Conservation (phyloP, 2,113 vertebrate species). For the Hemibagrus wyckioides region DNA sequence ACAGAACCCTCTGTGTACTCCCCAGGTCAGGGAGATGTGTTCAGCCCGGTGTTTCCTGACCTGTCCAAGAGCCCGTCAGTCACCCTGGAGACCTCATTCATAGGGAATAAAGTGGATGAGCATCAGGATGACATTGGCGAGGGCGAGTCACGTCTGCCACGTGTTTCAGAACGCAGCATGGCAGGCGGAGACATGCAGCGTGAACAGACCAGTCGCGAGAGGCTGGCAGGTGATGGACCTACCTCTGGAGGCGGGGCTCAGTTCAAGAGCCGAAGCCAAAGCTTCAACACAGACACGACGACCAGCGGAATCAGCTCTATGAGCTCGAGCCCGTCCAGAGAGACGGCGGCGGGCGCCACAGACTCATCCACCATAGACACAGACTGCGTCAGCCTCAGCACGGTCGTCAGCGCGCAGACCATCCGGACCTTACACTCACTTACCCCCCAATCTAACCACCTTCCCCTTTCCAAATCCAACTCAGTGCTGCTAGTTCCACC, state of each 20-base stretch:
- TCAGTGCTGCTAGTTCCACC: constrained; percentile 89
- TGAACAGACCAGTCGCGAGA: constrained; percentile 90
- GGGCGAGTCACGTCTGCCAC: constrained; percentile 77
- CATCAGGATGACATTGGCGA: constrained; percentile 81
- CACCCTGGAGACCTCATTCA: constrained; percentile 90
- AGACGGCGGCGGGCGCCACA: constrained; percentile 86
- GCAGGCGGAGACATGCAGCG: constrained; percentile 72
- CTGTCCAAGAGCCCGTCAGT: constrained; percentile 87
- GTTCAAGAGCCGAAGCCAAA: constrained; percentile 97
- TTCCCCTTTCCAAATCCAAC: constrained; percentile 87
- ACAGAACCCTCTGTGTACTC: constrained; percentile 86
- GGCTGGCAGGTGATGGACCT: constrained; percentile 83
- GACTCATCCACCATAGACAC: constrained; percentile 86
- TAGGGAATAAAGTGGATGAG: constrained; percentile 79
- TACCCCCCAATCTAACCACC: constrained; percentile 85
- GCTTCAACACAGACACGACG: constrained; percentile 98
- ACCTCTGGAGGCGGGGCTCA: constrained; percentile 76
- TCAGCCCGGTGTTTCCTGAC: constrained; percentile 78
- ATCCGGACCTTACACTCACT: constrained; percentile 86
- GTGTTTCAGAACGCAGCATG: constrained; percentile 61
- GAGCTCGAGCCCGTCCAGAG: constrained; percentile 96
- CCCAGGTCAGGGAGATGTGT: constrained; percentile 84
- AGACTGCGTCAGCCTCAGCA: constrained; percentile 95
- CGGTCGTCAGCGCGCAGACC: constrained; percentile 93
- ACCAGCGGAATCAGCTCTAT: constrained; percentile 99